These are phyloP conservation scores for Lepus oiostolus DNA, from an alignment of 2,797 vertebrate species.

Conservation along the genomic window DNA sequence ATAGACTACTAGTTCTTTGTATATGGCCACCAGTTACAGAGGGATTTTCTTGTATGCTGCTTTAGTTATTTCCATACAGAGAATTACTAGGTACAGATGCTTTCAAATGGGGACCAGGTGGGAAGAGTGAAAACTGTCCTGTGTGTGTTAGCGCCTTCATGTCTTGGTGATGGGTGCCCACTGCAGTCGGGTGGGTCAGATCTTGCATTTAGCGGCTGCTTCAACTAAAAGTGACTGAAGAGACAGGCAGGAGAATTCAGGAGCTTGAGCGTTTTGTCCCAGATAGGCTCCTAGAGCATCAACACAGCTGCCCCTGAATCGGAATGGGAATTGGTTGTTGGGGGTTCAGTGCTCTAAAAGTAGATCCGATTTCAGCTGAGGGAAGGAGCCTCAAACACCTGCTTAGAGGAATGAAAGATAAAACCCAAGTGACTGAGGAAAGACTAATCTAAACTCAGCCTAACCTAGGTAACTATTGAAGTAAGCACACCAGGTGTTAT, in stretches of 20 bases:
- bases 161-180: neutral
- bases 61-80: slow-evolving; percentile 30
- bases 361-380: slow-evolving; percentile 28
- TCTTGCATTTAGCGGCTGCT: neutral
- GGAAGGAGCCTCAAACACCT: slow-evolving; percentile 23
- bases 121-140: neutral
- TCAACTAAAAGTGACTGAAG: slow-evolving; percentile 35
- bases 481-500: neutral
- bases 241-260: neutral
- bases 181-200: neutral
- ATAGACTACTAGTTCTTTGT: neutral
- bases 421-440: slow-evolving; percentile 31
- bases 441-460: slow-evolving; percentile 30
- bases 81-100: neutral
- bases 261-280: slow-evolving; percentile 36
- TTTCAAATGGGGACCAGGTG: slow-evolving; percentile 34
- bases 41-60: neutral
- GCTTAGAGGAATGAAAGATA: neutral
- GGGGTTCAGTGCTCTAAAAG: neutral
- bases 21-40: slow-evolving; percentile 22
- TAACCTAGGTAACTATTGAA: slow-evolving; percentile 25
- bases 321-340: slow-evolving; percentile 32
- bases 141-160: neutral
- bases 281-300: neutral
- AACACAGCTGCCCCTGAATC: neutral